Evolutionary conservation across 2,888 invertebrate genomes (phyloP), one percentile per base, ranked within the genome.

Genomic region (Cephus nigrinus): DNA sequence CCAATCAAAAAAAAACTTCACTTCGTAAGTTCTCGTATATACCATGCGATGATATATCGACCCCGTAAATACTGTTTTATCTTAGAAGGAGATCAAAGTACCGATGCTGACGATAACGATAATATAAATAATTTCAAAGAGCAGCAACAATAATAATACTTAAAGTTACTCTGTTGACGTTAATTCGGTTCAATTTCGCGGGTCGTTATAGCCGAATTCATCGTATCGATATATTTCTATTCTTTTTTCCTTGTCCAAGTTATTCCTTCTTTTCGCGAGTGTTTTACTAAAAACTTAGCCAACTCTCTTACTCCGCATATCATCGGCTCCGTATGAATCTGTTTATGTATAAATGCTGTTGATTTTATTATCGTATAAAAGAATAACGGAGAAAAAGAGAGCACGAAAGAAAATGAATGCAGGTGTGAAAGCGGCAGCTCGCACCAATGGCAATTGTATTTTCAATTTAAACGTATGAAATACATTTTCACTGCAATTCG

Each of bases 11-110:
- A 75, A 69, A 73, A 73, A 76, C 55, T 80, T 80, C 32, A 74
- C 78, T 75, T 80, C 77, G 73, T 55, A 73, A 79, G 78, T 79
- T 83, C 79, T 83, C 80, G 79, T 83, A 81, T 81, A 80, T 81
- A 81, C 75, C 76, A 78, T 78, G 77, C 80, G 80, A 79, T 73
- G 69, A 73, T 55, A 55, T 55, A 23, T 55, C 55, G 55, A 55
- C 23, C 55, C 55, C 23, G 55, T 23, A 55, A 55, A 55, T 55
- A 23, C 73, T 71, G 75, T 77, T 76, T 79, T 78, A 72, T 74
- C 78, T 77, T 77, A 75, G 75, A 40, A 80, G 76, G 78, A 75
- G 55, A 74, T 80, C 81, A 76, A 78, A 80, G 75, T 80, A 55
- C 23, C 55, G 5, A 55, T 55, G 23, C 55, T 55, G 55, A 55